Percentiles rank a stretch among this genome's conserved stretches.
phyloP scores from a whole-genome alignment of 2,888 invertebrate species.

The Noctua fimbriata region DNA sequence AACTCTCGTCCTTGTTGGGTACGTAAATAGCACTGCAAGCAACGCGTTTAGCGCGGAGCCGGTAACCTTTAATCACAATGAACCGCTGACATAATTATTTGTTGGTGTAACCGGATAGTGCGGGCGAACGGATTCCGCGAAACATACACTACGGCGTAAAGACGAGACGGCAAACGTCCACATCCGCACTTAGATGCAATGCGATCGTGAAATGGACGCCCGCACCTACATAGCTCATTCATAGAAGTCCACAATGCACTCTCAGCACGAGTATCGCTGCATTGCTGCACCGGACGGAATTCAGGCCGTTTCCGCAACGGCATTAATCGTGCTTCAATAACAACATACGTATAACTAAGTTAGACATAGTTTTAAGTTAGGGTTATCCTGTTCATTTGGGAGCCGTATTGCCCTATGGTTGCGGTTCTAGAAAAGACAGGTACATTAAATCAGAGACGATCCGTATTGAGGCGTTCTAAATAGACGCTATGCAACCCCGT shows the following conservation, averaged over 20 bases:
- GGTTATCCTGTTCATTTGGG: constrained; percentile 88
- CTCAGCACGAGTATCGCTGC: constrained; percentile 76
- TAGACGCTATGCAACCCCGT: constrained; percentile 90
- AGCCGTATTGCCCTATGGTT: constrained; percentile 84
- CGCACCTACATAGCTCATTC: constrained; percentile 80
- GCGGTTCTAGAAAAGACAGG: constrained; percentile 89
- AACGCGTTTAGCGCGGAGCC: constrained; percentile 67
- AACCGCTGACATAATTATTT: constrained; percentile 88
- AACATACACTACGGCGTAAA: constrained; percentile 80
- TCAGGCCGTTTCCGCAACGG: constrained; percentile 76
- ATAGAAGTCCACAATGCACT: constrained; percentile 79
- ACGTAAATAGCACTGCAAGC: constrained; percentile 71
- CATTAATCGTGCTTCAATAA: constrained; percentile 65
- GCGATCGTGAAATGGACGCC: constrained; percentile 78
- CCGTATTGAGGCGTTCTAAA: constrained; percentile 89
- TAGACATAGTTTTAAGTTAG: constrained; percentile 30
- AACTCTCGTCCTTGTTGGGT: constrained; percentile 77
- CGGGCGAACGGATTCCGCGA: constrained; percentile 81
- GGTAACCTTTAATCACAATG: constrained; percentile 82
- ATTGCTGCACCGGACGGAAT: constrained; percentile 77
- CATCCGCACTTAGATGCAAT: constrained; percentile 81
- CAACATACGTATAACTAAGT: constrained; percentile 32
- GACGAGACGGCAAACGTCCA: constrained; percentile 76
- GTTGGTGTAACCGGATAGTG: constrained; percentile 84
- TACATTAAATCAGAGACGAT: constrained; percentile 86